Evolutionary conservation across 2,113 vertebrate species (phyloP), one percentile per base, ranked within the genome.

Genomic region (Bos javanicus): DNA sequence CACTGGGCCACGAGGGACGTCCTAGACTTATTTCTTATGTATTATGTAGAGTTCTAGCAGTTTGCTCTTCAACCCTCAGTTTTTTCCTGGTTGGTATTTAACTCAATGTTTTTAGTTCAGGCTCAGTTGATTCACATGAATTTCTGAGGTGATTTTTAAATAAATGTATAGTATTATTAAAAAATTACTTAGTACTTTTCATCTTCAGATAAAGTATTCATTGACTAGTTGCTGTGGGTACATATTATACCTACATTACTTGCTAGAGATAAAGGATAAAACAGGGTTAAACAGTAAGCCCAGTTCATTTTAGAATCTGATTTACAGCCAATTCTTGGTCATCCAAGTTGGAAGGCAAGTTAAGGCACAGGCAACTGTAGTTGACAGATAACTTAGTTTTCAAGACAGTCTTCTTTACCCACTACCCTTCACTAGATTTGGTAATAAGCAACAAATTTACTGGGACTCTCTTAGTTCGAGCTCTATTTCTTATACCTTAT

Each of bases 141-240:
- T 91, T 93, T 95, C 28, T 52, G n/a, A 78, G 3, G 48, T 62
- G 30, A 84, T 84, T 93, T 95, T 56, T 12, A 88, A 97, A 88
- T 36, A 96, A 94, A 85, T 52, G 7, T 50, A 86, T 25, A 64
- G 23, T 54, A 80, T 48, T 89, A 87, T 91, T 59, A 64, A 87
- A 94, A 88, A 56, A 95, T 30, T 46, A 64, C 21, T 85, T 36
- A 43, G 19, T 14, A 67, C 12, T 67, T 67, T 93, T 74, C 56
- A 78, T 88, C 81, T 93, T 96, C 57, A 67, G 30, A 93, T 43
- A 36, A 87, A 74, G 19, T 85, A 93, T 48, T 60, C 50, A 95
- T 91, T 96, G 91, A 80, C 52, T 54, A 62, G 48, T 60, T n/a
- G 39, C 28, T 82, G 7, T 10, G 62, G 62, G 62, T 82, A 90